Evolutionary conservation across 2,888 invertebrate genomes (phyloP), one percentile per base, ranked within the genome.

Genomic region (Ophonus ardosiacus): DNA sequence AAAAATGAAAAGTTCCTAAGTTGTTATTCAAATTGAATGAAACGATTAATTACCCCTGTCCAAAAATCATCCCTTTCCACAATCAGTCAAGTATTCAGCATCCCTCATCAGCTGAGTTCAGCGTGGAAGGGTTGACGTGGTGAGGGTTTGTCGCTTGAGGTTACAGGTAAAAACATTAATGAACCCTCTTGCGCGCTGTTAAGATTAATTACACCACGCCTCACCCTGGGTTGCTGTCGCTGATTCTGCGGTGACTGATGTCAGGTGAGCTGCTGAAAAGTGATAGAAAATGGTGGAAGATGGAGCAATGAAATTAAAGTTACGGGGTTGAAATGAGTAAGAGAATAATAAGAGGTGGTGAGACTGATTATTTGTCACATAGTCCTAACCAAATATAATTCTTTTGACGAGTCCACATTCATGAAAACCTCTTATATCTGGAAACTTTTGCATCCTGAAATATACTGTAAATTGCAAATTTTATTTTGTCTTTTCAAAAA

Each of bases 161-260:
- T 51, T 71, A 71, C 82, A 83, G 83, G 83, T 83, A 83, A 83
- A 83, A 83, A 83, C 83, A 83, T 83, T 83, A 83, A 83, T 83
- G 71, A 83, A 74, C 71, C 74, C 24, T 71, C 59, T 13, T 15
- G 7, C 18, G 24, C 59, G 13, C 38, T 15, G 68, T 13, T 68
- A 74, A 83, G 83, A 83, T 83, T 83, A 83, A 83, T 83, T 83
- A 83, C 74, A 17, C 7, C 51, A 6, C 17, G 24, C 31, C 38
- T 18, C 31, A 59, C n/a, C 40, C 10, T 3, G 6, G 65, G 81
- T 61, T 21, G 43, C 38, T 31, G 31, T 31, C 31, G 31, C 31
- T 6, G 31, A 31, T 31, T 31, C 31, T 61, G 21, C 59, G 79
- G 80, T 15, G 38, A 57, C 80, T 13, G 13, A 10, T 15, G 61